These are phyloP conservation scores for Panopea generosa DNA, from an alignment of 2,888 invertebrate genomes.

Conservation along the genomic window DNA sequence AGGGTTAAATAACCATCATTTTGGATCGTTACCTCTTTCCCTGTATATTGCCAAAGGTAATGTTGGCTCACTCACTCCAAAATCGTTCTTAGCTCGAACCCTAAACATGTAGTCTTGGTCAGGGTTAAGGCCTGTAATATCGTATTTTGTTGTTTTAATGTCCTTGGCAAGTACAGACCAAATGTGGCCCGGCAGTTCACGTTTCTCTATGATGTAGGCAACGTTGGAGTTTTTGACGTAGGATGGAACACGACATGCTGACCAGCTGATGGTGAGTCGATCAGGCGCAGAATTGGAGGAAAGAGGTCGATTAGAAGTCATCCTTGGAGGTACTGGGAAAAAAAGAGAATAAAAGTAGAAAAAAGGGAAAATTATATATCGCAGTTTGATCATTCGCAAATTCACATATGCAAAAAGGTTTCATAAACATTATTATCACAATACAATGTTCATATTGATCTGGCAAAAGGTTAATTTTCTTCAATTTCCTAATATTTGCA, in stretches of 20 bases:
- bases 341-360: neutral
- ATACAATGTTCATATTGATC: no score
- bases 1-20: no score
- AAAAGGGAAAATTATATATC: no score
- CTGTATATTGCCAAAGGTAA: slow-evolving; percentile 87
- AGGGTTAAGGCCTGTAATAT: slow-evolving; percentile 89
- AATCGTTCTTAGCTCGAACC: slow-evolving; percentile 97
- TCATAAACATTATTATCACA: no score
- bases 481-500: no score
- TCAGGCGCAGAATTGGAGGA: slow-evolving; percentile 97
- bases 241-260: slow-evolving; percentile 94
- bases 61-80: slow-evolving; percentile 98
- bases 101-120: slow-evolving; percentile 98
- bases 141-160: slow-evolving; percentile 49
- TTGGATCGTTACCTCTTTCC: slow-evolving; percentile 69
- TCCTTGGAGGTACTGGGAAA: slow-evolving; percentile 75
- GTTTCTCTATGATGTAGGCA: slow-evolving; percentile 97
- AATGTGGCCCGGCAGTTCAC: slow-evolving; percentile 65
- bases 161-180: slow-evolving; percentile 64
- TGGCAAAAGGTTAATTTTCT: no score
- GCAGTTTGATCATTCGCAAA: no score
- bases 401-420: no score
- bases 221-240: slow-evolving; percentile 89
- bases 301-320: slow-evolving; percentile 91
- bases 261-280: slow-evolving; percentile 96